Evolutionary conservation across 1,140 invertebrate genomes (phyloP).

Genomic region (Lasaia peninsularis): DNA sequence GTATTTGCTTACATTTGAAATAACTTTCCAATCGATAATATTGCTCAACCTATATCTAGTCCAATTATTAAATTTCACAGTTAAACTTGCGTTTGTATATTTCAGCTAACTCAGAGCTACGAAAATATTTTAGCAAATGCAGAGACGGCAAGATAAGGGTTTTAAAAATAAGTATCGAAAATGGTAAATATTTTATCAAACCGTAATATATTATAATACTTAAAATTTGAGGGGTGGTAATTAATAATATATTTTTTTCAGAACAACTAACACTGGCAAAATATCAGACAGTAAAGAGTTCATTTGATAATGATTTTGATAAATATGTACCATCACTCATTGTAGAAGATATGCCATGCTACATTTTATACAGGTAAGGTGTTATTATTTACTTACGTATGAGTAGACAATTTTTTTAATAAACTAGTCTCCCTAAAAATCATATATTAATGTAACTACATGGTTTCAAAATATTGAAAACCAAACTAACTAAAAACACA

Average conservation of each 20-base stretch:
- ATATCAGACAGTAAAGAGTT: conserved; percentile 82
- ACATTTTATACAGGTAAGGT: conserved; percentile 89
- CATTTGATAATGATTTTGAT: conserved; percentile 95
- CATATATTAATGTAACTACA: no score
- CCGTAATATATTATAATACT: neutral
- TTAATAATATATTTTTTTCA: conserved; percentile 63
- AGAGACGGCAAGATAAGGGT: conserved; percentile 88
- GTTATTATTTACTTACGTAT: neutral
- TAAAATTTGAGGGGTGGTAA: neutral
- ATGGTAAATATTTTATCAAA: conserved; percentile 80
- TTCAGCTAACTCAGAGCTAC: conserved; percentile 89
- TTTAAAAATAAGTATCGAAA: conserved; percentile 91
- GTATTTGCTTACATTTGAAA: neutral
- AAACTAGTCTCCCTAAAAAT: no score
- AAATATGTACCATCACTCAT: conserved; percentile 86
- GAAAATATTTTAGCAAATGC: conserved; percentile 89
- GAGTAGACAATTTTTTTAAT: no score
- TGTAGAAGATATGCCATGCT: conserved; percentile 93
- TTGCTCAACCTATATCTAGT: neutral
- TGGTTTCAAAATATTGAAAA: no score
- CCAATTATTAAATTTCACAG: neutral
- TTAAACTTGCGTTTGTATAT: conserved; percentile 37
- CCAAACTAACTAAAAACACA: no score
- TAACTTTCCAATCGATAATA: conserved; percentile 8
- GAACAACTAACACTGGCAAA: conserved; percentile 87